phyloP scores from a whole-genome alignment of 2,797 vertebrate species.

The Meriones psammophilus region DNA sequence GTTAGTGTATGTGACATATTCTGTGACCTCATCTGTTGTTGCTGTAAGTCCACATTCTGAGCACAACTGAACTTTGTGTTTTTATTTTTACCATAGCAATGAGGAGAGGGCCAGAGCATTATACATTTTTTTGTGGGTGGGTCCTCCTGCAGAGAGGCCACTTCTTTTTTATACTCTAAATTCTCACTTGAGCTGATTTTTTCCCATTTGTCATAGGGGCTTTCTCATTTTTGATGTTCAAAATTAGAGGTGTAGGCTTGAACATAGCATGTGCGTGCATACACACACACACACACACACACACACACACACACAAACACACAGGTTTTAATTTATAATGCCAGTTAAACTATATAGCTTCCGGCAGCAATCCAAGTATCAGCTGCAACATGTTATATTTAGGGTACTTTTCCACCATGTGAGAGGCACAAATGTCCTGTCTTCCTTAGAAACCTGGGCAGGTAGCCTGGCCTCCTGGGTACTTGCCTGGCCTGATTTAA shows the following conservation, averaged over 20 bases:
- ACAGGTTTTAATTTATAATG: background rate
- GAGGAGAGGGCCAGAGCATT: background rate
- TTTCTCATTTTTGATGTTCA: background rate
- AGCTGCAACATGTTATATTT: background rate
- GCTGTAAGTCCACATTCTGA: background rate
- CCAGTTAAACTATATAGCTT: background rate
- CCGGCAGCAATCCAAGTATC: background rate
- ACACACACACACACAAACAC: background rate
- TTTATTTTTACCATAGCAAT: slow-evolving; percentile 7
- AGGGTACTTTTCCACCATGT: slow-evolving; percentile 80
- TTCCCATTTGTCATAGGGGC: background rate
- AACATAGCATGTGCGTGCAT: background rate
- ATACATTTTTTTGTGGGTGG: background rate
- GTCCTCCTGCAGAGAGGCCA: background rate
- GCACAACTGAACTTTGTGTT: background rate
- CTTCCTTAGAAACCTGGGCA: slow-evolving; percentile 75
- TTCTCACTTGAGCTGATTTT: background rate
- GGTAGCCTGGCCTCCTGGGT: slow-evolving; percentile 68
- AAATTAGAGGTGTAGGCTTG: background rate
- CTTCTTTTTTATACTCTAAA: background rate
- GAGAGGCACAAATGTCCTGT: slow-evolving; percentile 53
- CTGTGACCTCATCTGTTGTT: background rate
- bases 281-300: background rate
- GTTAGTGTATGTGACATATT: background rate
- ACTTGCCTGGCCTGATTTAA: slow-evolving; percentile 79